Conservation (phyloP, 2,888 invertebrate species). For the Achlya flavicornis region DNA sequence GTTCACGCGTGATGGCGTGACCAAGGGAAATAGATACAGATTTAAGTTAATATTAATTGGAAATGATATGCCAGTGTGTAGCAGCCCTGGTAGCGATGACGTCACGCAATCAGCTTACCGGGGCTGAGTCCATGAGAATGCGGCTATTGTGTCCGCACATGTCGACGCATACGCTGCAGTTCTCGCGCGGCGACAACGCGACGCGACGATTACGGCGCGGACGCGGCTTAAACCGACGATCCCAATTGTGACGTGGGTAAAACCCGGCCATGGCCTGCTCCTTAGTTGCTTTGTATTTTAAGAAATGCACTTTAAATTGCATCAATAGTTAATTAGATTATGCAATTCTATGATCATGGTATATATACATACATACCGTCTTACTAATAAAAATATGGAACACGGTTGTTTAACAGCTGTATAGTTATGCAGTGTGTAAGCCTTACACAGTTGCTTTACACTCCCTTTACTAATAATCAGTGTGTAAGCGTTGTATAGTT, state of each 20-base stretch:
- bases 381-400: too few relatives aligned
- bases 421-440: too few relatives aligned
- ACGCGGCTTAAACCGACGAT: slow-evolving; percentile 49
- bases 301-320: slow-evolving; percentile 7
- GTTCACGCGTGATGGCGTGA: too few relatives aligned
- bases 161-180: slow-evolving; percentile 71
- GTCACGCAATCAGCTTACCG: slow-evolving; percentile 84
- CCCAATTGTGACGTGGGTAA: slow-evolving; percentile 26
- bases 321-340: slow-evolving; percentile 4
- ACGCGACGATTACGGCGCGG: slow-evolving; percentile 15
- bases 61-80: slow-evolving; percentile 35
- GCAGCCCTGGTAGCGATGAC: slow-evolving; percentile 61
- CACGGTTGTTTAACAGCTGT: too few relatives aligned
- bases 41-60: too few relatives aligned
- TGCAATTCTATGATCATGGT: background rate
- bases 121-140: slow-evolving; percentile 82
- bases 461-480: too few relatives aligned
- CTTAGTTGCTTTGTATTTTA: background rate
- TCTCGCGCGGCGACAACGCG: slow-evolving; percentile 32
- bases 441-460: too few relatives aligned
- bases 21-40: too few relatives aligned
- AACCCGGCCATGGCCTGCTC: background rate
- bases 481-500: too few relatives aligned
- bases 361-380: too few relatives aligned
- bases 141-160: slow-evolving; percentile 82